phyloP scores from a whole-genome alignment of 2,888 invertebrate genomes.

The Sacculina carcini region DNA sequence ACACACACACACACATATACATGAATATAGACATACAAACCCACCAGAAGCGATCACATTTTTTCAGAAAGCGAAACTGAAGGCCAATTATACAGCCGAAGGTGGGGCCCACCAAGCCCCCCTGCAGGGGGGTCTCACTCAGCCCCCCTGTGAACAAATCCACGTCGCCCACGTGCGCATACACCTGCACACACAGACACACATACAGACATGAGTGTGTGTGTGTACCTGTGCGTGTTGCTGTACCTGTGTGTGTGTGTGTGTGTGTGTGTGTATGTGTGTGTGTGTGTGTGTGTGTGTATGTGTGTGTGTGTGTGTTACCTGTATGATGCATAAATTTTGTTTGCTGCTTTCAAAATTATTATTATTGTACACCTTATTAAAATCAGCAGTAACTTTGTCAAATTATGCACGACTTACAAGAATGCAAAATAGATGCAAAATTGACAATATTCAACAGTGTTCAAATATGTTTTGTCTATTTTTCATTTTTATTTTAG shows the following conservation, averaged over 20 bases:
- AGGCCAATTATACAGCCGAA: constrained; percentile 79
- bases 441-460: background rate
- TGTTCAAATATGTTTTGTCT: background rate
- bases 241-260: too few species aligned
- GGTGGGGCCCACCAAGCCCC: constrained; percentile 77
- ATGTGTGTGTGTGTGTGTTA: too few species aligned
- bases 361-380: too few species aligned
- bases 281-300: too few species aligned
- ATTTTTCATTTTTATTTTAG: background rate
- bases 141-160: constrained; percentile 87
- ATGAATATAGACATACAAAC: constrained; percentile 13
- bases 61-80: constrained; percentile 65
- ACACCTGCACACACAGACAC: constrained; percentile 22
- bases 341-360: too few species aligned
- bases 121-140: constrained; percentile 46
- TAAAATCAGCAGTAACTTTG: too few species aligned
- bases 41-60: constrained; percentile 82
- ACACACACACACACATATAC: background rate
- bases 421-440: background rate
- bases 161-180: constrained; percentile 75
- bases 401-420: too few species aligned
- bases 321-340: too few species aligned
- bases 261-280: too few species aligned
- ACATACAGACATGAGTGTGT: too few species aligned
- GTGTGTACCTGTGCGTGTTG: too few species aligned